Conservation (phyloP, 2,888 invertebrate species). For the Loripinus fragilis region DNA sequence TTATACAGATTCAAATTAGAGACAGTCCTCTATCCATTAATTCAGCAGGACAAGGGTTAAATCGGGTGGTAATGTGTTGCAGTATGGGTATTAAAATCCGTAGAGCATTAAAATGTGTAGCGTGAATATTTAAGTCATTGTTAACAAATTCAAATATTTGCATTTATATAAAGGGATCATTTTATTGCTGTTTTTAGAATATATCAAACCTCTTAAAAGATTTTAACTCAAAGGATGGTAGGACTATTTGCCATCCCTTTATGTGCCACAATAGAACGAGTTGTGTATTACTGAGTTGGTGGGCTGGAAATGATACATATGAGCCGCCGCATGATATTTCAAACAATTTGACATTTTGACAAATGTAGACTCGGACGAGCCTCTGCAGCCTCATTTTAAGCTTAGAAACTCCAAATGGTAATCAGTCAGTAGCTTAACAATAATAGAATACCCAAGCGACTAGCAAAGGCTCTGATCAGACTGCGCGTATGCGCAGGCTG, state of each 20-base stretch:
- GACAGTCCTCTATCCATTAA: too few species aligned
- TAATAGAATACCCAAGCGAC: too few species aligned
- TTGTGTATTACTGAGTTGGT: neutral
- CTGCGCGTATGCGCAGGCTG: too few species aligned
- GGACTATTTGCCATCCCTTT: neutral
- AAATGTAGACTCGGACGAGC: too few species aligned
- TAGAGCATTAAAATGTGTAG: constrained; percentile 3
- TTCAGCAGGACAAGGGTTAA: too few species aligned
- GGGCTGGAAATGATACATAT: neutral
- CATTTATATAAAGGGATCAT: constrained; percentile 9
- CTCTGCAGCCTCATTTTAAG: too few species aligned
- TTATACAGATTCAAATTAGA: too few species aligned
- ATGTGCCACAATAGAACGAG: neutral
- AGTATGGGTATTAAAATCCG: neutral
- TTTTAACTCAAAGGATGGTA: neutral
- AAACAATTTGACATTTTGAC: too few species aligned
- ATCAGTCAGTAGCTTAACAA: too few species aligned
- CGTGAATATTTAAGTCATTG: constrained; percentile 15
- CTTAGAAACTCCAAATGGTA: too few species aligned
- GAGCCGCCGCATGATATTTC: too few species aligned
- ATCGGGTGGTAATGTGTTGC: neutral
- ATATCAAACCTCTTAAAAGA: neutral
- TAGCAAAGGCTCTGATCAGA: too few species aligned
- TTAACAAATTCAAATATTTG: constrained; percentile 17
- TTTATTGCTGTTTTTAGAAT: constrained; percentile 1